Conservation (phyloP, 2,797 vertebrate genomes). For the Gymnothorax reevesii region DNA sequence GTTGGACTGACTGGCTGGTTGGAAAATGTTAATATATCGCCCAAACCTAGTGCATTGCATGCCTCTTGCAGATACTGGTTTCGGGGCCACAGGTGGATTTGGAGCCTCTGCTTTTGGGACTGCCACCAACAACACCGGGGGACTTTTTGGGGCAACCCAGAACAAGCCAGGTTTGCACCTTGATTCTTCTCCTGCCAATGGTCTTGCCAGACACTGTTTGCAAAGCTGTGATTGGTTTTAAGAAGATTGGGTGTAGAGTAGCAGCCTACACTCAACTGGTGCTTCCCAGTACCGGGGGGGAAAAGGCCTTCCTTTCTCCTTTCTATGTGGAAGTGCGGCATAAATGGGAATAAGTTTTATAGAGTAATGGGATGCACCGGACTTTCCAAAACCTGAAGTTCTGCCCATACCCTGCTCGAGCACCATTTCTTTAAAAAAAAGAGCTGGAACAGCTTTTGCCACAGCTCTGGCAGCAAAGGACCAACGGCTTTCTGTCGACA, state of each 20-base stretch:
- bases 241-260: background rate
- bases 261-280: too few relatives aligned
- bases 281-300: too few relatives aligned
- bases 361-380: too few relatives aligned
- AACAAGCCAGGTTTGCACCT: conserved; percentile 83
- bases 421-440: background rate
- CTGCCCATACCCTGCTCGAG: background rate
- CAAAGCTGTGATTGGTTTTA: background rate
- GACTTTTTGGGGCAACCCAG: conserved; percentile 87
- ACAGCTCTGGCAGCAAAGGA: background rate
- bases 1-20: too few relatives aligned
- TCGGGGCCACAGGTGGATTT: conserved; percentile 85
- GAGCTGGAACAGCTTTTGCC: background rate
- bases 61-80: conserved; percentile 77
- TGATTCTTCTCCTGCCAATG: background rate
- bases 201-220: background rate
- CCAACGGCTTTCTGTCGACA: background rate
- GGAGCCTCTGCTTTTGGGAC: conserved; percentile 88
- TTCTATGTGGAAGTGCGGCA: too few relatives aligned
- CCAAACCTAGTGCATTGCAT: background rate
- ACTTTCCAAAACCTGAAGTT: background rate
- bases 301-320: too few relatives aligned
- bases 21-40: too few relatives aligned
- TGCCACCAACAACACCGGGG: conserved; percentile 78
- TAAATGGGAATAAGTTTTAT: too few relatives aligned